Percentiles rank a stretch among this genome's conserved stretches.
Conservation (phyloP, 2,888 invertebrate genomes). For the Anthrax anthrax region DNA sequence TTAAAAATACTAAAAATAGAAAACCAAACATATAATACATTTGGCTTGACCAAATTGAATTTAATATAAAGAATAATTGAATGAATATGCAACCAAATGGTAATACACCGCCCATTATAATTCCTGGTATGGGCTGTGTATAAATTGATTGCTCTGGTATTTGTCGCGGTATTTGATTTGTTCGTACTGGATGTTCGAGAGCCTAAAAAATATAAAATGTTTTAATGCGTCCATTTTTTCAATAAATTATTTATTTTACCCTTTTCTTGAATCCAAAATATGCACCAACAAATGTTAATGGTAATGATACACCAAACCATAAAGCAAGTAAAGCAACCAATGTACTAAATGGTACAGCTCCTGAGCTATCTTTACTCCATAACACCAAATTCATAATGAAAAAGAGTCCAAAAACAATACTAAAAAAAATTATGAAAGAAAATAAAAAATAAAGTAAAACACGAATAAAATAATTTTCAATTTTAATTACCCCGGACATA, state of each 20-base stretch:
- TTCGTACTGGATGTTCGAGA: conserved; percentile 92
- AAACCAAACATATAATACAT: conserved; percentile 99
- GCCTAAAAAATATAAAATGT: conserved; percentile 48
- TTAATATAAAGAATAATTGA: conserved; percentile 96
- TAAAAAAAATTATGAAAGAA: conserved; percentile 35
- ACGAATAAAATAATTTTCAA: not conserved
- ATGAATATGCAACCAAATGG: conserved; percentile 98
- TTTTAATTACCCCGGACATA: conserved; percentile 81
- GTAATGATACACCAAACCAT: conserved; percentile 98
- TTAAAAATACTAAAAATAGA: conserved; percentile 92
- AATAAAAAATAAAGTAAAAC: conserved; percentile 4
- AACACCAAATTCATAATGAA: conserved; percentile 93
- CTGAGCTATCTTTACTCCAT: conserved; percentile 92
- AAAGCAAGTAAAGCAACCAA: conserved; percentile 83
- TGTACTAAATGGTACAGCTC: conserved; percentile 94
- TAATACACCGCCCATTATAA: conserved; percentile 95
- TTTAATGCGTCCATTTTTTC: no score
- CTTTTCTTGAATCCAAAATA: conserved; percentile 97
- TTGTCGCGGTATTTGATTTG: conserved; percentile 96
- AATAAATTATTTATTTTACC: conserved; percentile 39
- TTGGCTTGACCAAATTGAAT: conserved; percentile 93
- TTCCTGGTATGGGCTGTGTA: conserved; percentile 88
- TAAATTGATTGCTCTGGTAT: conserved; percentile 98
- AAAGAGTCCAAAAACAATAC: conserved; percentile 91
- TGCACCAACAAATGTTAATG: conserved; percentile 93